Conservation (phyloP, 1,140 invertebrate genomes). For the Helicoverpa zea region DNA sequence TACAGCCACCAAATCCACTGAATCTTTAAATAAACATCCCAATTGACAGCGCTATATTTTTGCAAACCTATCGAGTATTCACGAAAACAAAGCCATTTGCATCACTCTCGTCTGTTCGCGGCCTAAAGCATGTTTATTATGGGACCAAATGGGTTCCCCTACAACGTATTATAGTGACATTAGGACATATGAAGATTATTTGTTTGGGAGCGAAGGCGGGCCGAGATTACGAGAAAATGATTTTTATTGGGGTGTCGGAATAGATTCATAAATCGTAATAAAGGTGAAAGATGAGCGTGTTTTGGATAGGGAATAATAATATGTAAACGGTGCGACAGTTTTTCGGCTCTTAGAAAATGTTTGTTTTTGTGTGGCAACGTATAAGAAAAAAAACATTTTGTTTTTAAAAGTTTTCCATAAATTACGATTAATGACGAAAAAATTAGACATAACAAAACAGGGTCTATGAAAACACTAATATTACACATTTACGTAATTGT, state of each 20-base stretch:
- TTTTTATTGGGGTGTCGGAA: slow-evolving; percentile 37
- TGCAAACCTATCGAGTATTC: too few relatives aligned
- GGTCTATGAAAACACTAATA: too few relatives aligned
- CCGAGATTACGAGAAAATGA: slow-evolving; percentile 22
- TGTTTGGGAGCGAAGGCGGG: slow-evolving; percentile 23
- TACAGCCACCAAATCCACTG: too few relatives aligned
- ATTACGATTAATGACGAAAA: too few relatives aligned
- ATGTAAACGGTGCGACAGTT: not conserved
- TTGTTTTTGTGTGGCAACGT: not conserved
- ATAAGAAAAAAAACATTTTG: not conserved
- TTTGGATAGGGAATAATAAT: not conserved
- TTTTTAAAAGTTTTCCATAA: not conserved
- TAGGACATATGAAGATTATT: slow-evolving; percentile 49
- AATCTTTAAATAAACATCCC: too few relatives aligned
- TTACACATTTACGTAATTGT: too few relatives aligned
- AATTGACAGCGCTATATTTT: too few relatives aligned
- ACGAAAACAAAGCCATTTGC: too few relatives aligned
- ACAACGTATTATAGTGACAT: slow-evolving; percentile 44
- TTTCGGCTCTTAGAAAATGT: not conserved
- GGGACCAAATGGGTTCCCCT: slow-evolving; percentile 30
- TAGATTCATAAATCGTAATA: slow-evolving; percentile 22
- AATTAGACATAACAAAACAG: too few relatives aligned
- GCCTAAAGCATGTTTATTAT: slow-evolving; percentile 43
- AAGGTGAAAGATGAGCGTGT: slow-evolving; percentile 20
- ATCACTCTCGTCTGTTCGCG: not conserved